These are phyloP conservation scores for Onychorhynchus coronatus DNA, from an alignment of 2,113 vertebrate species.

Conservation along the genomic window DNA sequence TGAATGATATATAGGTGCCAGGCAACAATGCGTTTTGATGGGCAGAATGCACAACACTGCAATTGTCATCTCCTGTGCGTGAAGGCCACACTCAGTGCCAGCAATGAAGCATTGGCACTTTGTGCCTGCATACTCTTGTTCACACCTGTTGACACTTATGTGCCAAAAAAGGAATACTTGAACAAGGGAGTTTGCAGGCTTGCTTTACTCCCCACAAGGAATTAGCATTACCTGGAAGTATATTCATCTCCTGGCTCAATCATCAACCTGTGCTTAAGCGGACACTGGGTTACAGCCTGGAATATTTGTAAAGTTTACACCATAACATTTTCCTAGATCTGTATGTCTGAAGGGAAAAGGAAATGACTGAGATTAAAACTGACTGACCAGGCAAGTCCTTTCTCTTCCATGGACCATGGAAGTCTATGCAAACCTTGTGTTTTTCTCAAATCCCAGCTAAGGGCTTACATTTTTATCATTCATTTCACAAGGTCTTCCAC, in stretches of 20 bases:
- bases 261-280: neutral
- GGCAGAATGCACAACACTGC: constrained; percentile 71
- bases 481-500: neutral
- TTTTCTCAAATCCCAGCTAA: neutral
- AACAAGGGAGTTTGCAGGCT: neutral
- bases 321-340: neutral
- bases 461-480: neutral
- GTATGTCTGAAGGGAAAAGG: neutral
- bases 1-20: constrained; percentile 78
- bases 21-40: constrained; percentile 78
- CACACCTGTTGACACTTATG: constrained; percentile 73
- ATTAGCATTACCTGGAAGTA: neutral
- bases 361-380: neutral
- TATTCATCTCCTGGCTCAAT: neutral
- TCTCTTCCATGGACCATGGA: neutral
- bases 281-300: neutral
- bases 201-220: neutral
- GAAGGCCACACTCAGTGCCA: constrained; percentile 65
- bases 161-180: constrained; percentile 70
- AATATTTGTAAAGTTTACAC: neutral
- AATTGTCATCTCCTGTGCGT: constrained; percentile 74
- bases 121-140: constrained; percentile 58
- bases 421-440: neutral
- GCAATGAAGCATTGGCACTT: constrained; percentile 56
- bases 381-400: neutral